Conservation (phyloP, 2,797 vertebrate genomes). For the Iguana delicatissima region DNA sequence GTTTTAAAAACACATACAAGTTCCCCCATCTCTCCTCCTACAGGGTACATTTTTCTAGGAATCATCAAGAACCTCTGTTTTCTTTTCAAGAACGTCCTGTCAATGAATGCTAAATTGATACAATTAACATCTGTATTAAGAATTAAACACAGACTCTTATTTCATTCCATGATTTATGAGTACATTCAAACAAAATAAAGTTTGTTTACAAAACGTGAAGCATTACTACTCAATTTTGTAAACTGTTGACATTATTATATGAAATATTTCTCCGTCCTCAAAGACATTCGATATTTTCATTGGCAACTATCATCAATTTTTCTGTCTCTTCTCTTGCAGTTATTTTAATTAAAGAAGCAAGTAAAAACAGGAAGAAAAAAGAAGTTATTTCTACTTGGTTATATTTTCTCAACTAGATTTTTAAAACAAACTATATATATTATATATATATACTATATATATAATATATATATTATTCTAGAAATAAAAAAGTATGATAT, state of each 20-base stretch:
- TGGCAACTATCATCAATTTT: slow-evolving; percentile 53
- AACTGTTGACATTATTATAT: slow-evolving; percentile 46
- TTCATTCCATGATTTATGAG: slow-evolving; percentile 73
- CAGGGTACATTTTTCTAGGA: slow-evolving; percentile 40
- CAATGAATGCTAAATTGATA: slow-evolving; percentile 44
- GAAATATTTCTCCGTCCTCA: slow-evolving; percentile 6
- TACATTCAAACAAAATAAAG: slow-evolving; percentile 70
- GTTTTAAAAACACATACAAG: slow-evolving; percentile 14
- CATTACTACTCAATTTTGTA: slow-evolving; percentile 52
- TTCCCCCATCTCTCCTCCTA: not conserved
- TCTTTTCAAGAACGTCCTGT: slow-evolving; percentile 34
- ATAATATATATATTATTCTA: too few relatives aligned
- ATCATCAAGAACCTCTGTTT: slow-evolving; percentile 38
- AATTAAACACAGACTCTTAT: slow-evolving; percentile 54
- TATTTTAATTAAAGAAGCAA: slow-evolving; percentile 4
- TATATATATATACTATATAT: too few relatives aligned
- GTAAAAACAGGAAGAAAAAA: slow-evolving; percentile 31
- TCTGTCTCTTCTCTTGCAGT: slow-evolving; percentile 45
- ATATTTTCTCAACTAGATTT: not conserved
- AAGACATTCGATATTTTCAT: slow-evolving; percentile 52
- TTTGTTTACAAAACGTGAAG: slow-evolving; percentile 59
- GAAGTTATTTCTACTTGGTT: slow-evolving; percentile 58
- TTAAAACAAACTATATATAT: too few relatives aligned
- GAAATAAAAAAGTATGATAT: not conserved
- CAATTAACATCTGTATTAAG: slow-evolving; percentile 64